Evolutionary conservation across 2,113 vertebrate genomes (phyloP).

Genomic region (Rissa tridactyla): DNA sequence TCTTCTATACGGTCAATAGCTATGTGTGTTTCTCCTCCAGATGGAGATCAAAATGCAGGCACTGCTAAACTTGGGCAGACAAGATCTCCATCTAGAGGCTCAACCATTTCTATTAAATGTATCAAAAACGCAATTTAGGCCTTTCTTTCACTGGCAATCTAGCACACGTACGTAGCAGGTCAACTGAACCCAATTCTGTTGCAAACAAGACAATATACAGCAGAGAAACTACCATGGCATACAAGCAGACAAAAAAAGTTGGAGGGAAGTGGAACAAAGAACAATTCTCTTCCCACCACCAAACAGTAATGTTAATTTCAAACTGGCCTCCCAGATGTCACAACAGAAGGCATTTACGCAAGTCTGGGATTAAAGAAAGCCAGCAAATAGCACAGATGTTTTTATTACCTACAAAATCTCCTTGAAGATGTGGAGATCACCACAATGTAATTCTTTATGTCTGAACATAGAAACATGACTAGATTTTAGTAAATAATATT

Average conservation of each 20-base stretch:
- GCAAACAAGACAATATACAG: not conserved
- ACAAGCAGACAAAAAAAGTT: not conserved
- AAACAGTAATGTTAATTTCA: not conserved
- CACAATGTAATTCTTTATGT: not conserved
- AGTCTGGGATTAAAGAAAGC: not conserved
- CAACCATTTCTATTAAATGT: not conserved
- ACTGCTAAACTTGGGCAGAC: not conserved
- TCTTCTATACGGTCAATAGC: not conserved
- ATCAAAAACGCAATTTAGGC: not conserved
- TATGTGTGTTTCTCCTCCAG: not conserved
- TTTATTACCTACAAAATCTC: not conserved
- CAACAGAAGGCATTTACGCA: not conserved
- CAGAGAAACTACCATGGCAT: not conserved
- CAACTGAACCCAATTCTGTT: not conserved
- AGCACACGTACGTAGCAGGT: not conserved
- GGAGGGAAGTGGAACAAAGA: not conserved
- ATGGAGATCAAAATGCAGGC: not conserved
- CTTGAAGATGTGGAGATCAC: not conserved
- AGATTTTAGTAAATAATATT: not conserved
- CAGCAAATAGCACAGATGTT: not conserved
- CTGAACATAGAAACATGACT: not conserved
- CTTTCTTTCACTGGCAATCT: not conserved
- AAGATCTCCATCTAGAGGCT: conserved; percentile 17
- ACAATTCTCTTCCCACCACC: not conserved
- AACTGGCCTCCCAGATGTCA: not conserved